phyloP scores from a whole-genome alignment of 2,113 vertebrate species.

The Callithrix jacchus region DNA sequence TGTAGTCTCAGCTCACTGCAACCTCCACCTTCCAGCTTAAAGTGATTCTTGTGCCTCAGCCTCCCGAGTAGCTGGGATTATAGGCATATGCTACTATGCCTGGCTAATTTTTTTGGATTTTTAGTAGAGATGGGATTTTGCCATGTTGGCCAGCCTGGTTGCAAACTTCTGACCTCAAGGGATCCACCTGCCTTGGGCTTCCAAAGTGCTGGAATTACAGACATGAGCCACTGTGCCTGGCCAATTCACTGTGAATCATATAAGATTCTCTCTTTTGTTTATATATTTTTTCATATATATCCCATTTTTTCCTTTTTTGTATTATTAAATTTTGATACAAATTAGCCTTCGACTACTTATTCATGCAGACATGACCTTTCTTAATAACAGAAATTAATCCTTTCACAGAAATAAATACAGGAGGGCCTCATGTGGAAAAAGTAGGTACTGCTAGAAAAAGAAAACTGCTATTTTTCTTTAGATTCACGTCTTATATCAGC shows the following conservation, averaged over 20 bases:
- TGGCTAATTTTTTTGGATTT: too few species aligned
- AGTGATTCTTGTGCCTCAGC: too few species aligned
- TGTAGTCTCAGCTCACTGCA: too few species aligned
- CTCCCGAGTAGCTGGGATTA: too few species aligned
- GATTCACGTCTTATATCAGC: not conserved
- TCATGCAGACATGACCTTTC: slow-evolving; percentile 9
- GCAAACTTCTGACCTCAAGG: too few species aligned
- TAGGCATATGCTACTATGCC: too few species aligned
- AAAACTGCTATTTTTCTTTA: not conserved
- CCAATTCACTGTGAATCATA: not conserved
- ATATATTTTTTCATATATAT: not conserved
- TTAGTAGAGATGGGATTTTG: too few species aligned
- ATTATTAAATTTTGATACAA: not conserved
- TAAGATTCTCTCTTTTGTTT: not conserved
- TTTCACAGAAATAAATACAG: slow-evolving; percentile 70
- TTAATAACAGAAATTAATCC: not conserved
- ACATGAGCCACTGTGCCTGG: too few species aligned
- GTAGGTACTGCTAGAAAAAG: slow-evolving; percentile 47
- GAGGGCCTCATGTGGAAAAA: slow-evolving; percentile 77
- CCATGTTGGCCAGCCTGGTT: too few species aligned
- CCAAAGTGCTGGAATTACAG: too few species aligned
- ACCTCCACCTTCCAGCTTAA: too few species aligned
- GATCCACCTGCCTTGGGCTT: too few species aligned
- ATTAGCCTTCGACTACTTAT: not conserved
- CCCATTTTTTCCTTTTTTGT: not conserved